Percentiles rank a stretch among this genome's conserved stretches.
Evolutionary conservation across 1,140 invertebrate species (phyloP).

Genomic region (Mamestra configurata): DNA sequence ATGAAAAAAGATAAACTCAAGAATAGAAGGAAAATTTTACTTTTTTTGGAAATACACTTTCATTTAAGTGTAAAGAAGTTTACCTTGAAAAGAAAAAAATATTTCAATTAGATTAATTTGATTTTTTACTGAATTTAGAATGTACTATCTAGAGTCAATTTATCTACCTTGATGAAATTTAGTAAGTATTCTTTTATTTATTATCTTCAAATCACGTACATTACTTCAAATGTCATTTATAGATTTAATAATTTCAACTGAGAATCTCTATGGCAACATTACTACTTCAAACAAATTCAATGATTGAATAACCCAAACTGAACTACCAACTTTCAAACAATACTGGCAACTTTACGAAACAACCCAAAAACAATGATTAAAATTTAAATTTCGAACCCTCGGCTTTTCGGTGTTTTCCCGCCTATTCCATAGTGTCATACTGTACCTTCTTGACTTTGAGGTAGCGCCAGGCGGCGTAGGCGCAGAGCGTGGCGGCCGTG

Average conservation of each 20-base stretch:
- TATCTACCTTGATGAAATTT: constrained; percentile 25
- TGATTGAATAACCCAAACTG: too few relatives aligned
- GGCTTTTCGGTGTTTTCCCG: not conserved
- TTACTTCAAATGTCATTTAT: constrained; percentile 38
- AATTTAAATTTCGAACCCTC: not conserved
- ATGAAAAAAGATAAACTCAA: not conserved
- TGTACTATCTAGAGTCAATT: constrained; percentile 39
- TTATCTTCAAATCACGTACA: constrained; percentile 45
- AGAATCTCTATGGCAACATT: constrained; percentile 2
- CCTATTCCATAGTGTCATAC: constrained; percentile 96
- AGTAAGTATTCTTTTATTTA: constrained; percentile 40
- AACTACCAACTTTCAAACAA: too few relatives aligned
- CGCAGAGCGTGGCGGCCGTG: constrained; percentile 93
- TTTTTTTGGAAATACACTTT: not conserved
- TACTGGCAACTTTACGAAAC: too few relatives aligned
- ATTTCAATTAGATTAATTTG: constrained; percentile 3
- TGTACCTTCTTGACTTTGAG: constrained; percentile 96
- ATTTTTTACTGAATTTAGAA: constrained; percentile 20
- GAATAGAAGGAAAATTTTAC: not conserved
- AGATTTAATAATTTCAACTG: not conserved
- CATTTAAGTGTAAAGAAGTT: constrained; percentile 39
- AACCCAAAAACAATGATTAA: not conserved
- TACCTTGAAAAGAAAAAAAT: constrained; percentile 36
- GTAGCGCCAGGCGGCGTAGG: constrained; percentile 95
- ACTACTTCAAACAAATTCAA: not conserved